phyloP scores from a whole-genome alignment of 2,888 invertebrate species.

The Neria commutata region DNA sequence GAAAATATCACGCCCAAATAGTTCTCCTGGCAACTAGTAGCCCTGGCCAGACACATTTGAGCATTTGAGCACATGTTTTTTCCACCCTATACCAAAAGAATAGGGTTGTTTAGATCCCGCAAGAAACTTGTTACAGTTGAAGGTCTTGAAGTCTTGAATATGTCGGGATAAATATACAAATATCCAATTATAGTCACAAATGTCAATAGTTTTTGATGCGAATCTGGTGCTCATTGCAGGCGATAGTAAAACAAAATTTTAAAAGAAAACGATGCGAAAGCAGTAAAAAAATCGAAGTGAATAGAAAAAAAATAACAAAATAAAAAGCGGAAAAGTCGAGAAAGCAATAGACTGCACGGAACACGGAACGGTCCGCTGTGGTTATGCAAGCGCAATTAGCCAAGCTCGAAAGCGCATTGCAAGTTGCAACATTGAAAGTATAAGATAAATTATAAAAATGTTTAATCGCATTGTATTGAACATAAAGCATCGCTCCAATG shows the following conservation, averaged over 20 bases:
- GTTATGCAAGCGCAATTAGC: background rate
- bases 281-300: slow-evolving; percentile 6
- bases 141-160: too few relatives aligned
- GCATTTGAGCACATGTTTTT: too few relatives aligned
- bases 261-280: background rate
- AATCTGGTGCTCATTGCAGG: slow-evolving; percentile 12
- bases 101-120: too few relatives aligned
- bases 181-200: too few relatives aligned
- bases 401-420: background rate
- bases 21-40: too few relatives aligned
- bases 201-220: too few relatives aligned
- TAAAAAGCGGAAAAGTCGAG: slow-evolving; percentile 38
- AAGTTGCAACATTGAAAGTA: background rate
- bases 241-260: slow-evolving; percentile 40
- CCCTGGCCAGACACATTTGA: too few relatives aligned
- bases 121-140: too few relatives aligned
- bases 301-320: slow-evolving; percentile 18
- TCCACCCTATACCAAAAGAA: too few relatives aligned
- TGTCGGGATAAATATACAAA: too few relatives aligned
- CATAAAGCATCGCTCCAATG: slow-evolving; percentile 63
- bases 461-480: slow-evolving; percentile 50
- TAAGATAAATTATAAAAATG: slow-evolving; percentile 30
- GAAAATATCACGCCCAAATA: too few relatives aligned
- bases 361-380: too few relatives aligned
- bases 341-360: background rate